Evolutionary conservation across 1,140 invertebrate genomes (phyloP), one percentile per base, ranked within the genome.

Genomic region (Delia radicum): DNA sequence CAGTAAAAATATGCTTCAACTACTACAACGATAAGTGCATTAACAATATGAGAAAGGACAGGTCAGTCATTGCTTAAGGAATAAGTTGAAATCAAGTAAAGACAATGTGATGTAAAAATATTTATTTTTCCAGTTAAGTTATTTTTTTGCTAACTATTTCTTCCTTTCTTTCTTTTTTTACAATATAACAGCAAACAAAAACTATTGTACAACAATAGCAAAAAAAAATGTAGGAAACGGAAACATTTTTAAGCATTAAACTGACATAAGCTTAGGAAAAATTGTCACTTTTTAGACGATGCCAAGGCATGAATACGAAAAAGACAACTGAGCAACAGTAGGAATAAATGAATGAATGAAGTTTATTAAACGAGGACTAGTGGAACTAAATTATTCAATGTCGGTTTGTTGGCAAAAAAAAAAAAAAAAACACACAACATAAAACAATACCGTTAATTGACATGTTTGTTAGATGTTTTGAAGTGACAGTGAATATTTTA

Each of bases 241-340:
- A 55, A 55, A 55, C 48, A 55, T 55, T 55, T 55, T 55, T 55
- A 55, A 55, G 48, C 21, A 55, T 55, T 55, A 55, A 55, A 55
- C 48, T 55, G 48, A 55, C 48, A 55, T 55, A 55, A 55, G 48
- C 48, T 55, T 55, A 55, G 48, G 48, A 55, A 55, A 55, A 55
- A n/a, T 3, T 55, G 21, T 21, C 18, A 55, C 24, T 55, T 55
- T 55, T 55, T 55, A 21, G 48, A 55, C 48, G 24, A 21, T 21
- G 8, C 48, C 18, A 55, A 55, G 8, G 48, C 10, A 55, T 55
- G 24, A 55, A 55, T 55, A 55, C n/a, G 48, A 55, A 21, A 7
- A 1, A 0, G 48, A 55, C 48, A 55, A 55, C n/a, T 55, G 48
- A 55, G 48, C n/a, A 55, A 55, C 48, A 55, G 48, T 55, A 55